These are phyloP conservation scores for Peucedramus taeniatus DNA, from an alignment of 2,113 vertebrate species.

Conservation along the genomic window DNA sequence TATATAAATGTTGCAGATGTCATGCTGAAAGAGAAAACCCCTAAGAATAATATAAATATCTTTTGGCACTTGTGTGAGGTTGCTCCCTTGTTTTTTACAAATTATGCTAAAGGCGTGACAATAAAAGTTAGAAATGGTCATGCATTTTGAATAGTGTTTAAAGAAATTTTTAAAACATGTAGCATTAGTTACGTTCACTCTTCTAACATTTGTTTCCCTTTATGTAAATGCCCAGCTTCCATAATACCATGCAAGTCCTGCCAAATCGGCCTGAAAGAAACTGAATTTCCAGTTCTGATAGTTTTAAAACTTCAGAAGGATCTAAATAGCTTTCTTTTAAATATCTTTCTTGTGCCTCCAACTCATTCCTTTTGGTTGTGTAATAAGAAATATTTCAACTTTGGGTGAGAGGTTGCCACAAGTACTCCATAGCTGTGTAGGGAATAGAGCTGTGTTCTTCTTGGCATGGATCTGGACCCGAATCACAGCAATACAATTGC, in stretches of 20 bases:
- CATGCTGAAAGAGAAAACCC: background rate
- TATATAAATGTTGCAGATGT: background rate
- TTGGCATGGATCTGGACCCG: background rate
- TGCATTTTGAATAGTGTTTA: background rate
- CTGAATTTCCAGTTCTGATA: background rate
- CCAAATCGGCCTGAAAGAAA: background rate
- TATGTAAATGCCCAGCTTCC: background rate
- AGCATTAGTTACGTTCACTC: background rate
- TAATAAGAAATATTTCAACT: background rate
- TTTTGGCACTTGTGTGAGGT: background rate
- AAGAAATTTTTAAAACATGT: background rate
- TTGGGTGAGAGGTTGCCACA: background rate
- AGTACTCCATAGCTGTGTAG: background rate
- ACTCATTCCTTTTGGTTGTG: background rate
- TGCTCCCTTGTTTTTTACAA: background rate
- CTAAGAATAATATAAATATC: background rate
- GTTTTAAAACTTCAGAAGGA: background rate
- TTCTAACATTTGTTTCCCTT: background rate
- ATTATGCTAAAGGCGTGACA: background rate
- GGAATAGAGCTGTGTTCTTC: background rate
- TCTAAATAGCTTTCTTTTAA: background rate
- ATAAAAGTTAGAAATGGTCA: background rate
- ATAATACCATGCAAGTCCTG: accelerated
- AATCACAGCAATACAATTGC: background rate
- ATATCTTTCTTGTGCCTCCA: background rate